phyloP scores from a whole-genome alignment of 2,797 vertebrate genomes.

The Cheirogaleus major region DNA sequence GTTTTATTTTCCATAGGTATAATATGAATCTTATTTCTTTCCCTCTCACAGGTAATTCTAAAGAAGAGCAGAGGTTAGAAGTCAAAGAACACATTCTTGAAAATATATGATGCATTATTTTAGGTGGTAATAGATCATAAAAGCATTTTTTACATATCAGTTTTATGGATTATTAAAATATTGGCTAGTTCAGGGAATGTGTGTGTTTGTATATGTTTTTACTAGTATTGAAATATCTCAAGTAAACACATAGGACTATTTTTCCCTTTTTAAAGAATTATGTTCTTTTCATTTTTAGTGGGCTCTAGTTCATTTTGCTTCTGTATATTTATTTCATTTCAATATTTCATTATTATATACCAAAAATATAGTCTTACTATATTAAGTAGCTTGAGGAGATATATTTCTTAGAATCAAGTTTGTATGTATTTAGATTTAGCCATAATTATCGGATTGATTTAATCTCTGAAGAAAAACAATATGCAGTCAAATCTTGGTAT shows the following conservation, averaged over 20 bases:
- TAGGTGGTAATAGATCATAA: slow-evolving; percentile 17
- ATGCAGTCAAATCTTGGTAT: neutral
- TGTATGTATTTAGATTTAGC: slow-evolving; percentile 36
- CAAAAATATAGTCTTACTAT: slow-evolving; percentile 31
- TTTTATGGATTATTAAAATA: slow-evolving; percentile 57
- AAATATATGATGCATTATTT: slow-evolving; percentile 40
- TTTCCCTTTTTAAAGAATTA: neutral
- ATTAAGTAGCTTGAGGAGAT: slow-evolving; percentile 38
- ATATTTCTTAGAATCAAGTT: neutral
- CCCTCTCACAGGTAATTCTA: slow-evolving; percentile 83
- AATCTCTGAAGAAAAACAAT: neutral
- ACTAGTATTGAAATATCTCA: slow-evolving; percentile 5
- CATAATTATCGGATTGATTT: slow-evolving; percentile 33
- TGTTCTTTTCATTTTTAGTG: slow-evolving; percentile 40
- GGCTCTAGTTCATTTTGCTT: neutral
- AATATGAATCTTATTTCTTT: slow-evolving; percentile 65
- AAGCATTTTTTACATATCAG: neutral
- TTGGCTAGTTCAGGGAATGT: neutral
- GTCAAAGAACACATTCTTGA: slow-evolving; percentile 69
- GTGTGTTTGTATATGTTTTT: slow-evolving; percentile 44
- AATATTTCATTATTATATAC: slow-evolving; percentile 30
- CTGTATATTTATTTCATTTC: slow-evolving; percentile 18
- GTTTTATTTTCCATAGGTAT: slow-evolving; percentile 47
- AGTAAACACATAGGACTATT: neutral
- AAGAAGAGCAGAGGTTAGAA: slow-evolving; percentile 89